A percentile compares a stretch with the other conserved stretches of the same genome.
These are phyloP conservation scores for Drosophila lini DNA, from an alignment of 1,140 invertebrate species.

Conservation along the genomic window DNA sequence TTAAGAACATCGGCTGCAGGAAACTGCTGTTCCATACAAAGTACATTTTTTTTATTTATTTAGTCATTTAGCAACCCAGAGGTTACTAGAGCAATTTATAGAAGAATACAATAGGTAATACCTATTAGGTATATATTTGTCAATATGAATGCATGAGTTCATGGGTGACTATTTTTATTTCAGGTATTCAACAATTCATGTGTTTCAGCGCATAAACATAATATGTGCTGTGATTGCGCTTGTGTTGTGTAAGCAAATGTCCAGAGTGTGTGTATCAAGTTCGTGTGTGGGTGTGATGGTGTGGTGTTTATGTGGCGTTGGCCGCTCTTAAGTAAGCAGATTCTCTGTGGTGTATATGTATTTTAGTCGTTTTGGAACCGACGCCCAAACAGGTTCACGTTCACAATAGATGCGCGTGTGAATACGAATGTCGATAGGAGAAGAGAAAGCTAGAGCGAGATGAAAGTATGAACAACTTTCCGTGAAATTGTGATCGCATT, in stretches of 20 bases:
- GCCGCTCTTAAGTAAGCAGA: constrained; percentile 53
- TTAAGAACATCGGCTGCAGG: no score
- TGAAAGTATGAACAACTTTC: constrained; percentile 30
- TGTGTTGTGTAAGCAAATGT: constrained; percentile 7
- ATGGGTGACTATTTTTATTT: not conserved
- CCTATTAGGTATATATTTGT: not conserved
- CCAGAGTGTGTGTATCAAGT: not conserved
- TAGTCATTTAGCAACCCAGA: no score
- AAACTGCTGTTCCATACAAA: no score
- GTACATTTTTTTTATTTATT: no score
- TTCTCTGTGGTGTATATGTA: constrained; percentile 57
- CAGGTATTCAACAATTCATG: not conserved
- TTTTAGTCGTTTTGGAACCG: constrained; percentile 61
- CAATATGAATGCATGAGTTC: not conserved
- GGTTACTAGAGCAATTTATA: not conserved
- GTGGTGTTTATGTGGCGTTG: constrained; percentile 45
- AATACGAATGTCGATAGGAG: constrained; percentile 23
- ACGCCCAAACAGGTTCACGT: constrained; percentile 57
- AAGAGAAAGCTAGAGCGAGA: constrained; percentile 20
- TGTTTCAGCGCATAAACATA: not conserved
- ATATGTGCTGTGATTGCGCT: not conserved
- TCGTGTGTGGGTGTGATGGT: constrained; percentile 9
- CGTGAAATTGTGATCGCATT: constrained; percentile 50
- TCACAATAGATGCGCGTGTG: constrained; percentile 39
- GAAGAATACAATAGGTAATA: not conserved